Percentiles rank a stretch among this genome's conserved stretches.
Conservation (phyloP, 2,113 vertebrate genomes). For the Carassius auratus region DNA sequence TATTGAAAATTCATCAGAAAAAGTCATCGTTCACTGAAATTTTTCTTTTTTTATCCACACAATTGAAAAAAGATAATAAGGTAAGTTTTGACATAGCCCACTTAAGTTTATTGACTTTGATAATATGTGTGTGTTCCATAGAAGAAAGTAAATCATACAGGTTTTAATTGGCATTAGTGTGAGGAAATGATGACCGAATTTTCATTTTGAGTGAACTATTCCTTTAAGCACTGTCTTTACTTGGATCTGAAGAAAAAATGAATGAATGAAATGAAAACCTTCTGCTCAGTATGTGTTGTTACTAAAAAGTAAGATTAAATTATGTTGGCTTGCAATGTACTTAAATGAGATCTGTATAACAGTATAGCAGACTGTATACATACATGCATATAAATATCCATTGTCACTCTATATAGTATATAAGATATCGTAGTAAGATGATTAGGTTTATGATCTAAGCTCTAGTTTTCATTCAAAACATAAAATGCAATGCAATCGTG, state of each 20-base stretch:
- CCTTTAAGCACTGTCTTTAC: no score
- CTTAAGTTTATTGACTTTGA: no score
- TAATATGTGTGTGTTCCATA: no score
- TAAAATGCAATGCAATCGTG: background rate
- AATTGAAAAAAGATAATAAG: background rate
- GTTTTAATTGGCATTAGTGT: no score
- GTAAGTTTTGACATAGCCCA: no score
- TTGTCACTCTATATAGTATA: background rate
- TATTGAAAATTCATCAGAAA: background rate
- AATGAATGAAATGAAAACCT: no score
- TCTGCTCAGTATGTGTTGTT: background rate
- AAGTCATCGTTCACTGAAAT: background rate
- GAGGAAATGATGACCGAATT: no score
- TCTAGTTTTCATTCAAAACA: background rate
- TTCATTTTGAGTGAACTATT: no score
- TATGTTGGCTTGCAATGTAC: background rate
- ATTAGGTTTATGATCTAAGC: background rate
- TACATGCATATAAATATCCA: background rate
- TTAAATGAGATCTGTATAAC: background rate
- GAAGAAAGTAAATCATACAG: no score
- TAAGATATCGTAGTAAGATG: background rate
- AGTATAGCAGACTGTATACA: background rate
- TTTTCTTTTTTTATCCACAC: no score
- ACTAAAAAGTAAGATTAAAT: background rate
- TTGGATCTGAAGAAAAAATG: no score